Evolutionary conservation across 2,888 invertebrate genomes (phyloP).

Genomic region (Rhaphigaster nebulosa): DNA sequence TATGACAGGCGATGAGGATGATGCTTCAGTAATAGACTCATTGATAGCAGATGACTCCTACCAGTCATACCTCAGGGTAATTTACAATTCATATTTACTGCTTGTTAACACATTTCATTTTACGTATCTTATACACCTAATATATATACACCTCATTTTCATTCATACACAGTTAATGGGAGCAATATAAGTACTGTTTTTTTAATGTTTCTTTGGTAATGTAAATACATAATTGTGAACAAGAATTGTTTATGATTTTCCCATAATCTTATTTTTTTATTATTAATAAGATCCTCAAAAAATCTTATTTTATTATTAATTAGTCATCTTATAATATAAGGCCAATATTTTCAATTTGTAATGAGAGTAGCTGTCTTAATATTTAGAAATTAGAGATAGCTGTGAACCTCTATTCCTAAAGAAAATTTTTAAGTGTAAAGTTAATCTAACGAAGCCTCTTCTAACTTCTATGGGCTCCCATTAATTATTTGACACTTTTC

Average conservation of each 20-base stretch:
- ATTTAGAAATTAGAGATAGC: background rate
- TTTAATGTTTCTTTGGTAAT: background rate
- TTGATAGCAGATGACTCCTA: conserved; percentile 65
- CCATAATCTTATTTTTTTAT: background rate
- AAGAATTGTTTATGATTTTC: background rate
- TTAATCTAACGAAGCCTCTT: too few species aligned
- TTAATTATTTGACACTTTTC: conserved; percentile 21
- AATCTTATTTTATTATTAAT: background rate
- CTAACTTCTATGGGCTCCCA: background rate
- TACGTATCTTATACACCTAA: background rate
- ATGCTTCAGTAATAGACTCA: conserved; percentile 69
- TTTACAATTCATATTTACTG: background rate
- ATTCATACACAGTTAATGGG: conserved; percentile 28
- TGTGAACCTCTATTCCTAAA: background rate
- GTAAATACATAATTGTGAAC: background rate
- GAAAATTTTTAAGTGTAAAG: background rate
- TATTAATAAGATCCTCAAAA: background rate
- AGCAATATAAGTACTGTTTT: background rate
- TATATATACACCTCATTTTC: background rate
- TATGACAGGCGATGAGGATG: conserved; percentile 79
- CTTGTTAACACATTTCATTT: background rate
- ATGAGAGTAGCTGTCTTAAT: background rate
- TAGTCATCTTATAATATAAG: background rate
- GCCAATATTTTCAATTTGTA: background rate
- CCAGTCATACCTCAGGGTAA: conserved; percentile 62